Percentiles rank a stretch among this genome's conserved stretches.
These are phyloP conservation scores for Solenopsis invicta DNA, from an alignment of 1,140 invertebrate species.

Conservation along the genomic window DNA sequence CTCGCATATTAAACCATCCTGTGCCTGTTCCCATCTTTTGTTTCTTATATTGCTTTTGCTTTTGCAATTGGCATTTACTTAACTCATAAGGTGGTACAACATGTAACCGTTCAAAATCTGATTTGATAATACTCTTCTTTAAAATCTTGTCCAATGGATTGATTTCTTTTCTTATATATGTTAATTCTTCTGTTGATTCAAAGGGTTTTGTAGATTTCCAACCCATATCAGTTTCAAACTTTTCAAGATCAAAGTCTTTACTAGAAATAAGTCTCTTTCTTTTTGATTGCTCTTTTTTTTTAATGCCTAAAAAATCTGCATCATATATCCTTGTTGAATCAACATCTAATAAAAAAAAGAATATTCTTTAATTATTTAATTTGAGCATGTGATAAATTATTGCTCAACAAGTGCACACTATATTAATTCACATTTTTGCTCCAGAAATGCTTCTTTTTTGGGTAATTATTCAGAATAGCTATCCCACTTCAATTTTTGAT, in stretches of 20 bases:
- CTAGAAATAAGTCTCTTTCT: slow-evolving; percentile 16
- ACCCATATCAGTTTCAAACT: slow-evolving; percentile 84
- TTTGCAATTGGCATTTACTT: slow-evolving; percentile 88
- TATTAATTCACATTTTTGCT: neutral
- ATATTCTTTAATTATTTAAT: slow-evolving; percentile 22
- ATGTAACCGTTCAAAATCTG: slow-evolving; percentile 90
- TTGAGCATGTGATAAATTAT: neutral
- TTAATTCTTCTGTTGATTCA: neutral
- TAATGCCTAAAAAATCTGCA: slow-evolving; percentile 20
- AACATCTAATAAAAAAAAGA: neutral
- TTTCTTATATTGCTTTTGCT: slow-evolving; percentile 88
- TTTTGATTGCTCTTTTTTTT: slow-evolving; percentile 35
- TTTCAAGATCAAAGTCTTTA: slow-evolving; percentile 79
- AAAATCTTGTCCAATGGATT: slow-evolving; percentile 83
- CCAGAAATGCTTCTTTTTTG: neutral
- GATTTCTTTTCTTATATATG: slow-evolving; percentile 68
- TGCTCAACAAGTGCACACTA: neutral
- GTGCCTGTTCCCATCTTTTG: slow-evolving; percentile 93
- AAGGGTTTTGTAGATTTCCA: slow-evolving; percentile 82
- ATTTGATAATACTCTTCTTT: slow-evolving; percentile 89
- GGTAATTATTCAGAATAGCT: too few relatives aligned
- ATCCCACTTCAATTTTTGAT: too few relatives aligned
- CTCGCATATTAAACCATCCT: slow-evolving; percentile 95
- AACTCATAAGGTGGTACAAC: slow-evolving; percentile 89
- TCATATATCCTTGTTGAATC: neutral